Base-by-base conservation (phyloP, 1,140 invertebrate species). In the Musca vetustissima region DNA sequence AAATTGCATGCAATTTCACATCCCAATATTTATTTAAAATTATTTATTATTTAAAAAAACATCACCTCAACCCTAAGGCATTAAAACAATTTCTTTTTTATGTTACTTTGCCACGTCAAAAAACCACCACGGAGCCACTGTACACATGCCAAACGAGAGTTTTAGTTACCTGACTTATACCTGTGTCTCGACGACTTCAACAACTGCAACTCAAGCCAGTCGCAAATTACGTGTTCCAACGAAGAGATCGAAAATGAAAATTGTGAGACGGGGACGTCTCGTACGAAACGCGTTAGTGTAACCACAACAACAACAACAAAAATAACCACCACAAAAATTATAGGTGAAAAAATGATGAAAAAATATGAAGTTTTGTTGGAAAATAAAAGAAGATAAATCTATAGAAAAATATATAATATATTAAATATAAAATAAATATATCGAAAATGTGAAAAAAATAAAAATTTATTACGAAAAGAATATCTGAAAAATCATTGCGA, bases 141-240 rank as follows among this genome's bases (percentile, higher is more conserved):
- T 43, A 1, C 36, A 13, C 11, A 13, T 43, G 11, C 36, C 6
- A 43, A 11, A 61, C 57, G 57, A 61, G 28, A 61, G 28, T 17
- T 43, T n/a, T 43, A 11, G 36, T 43, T 43, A 43, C 36, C 36
- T 43, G 19, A 55, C 22, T 24, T 55, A 25, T 55, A 8, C 24
- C 19, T 25, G 8, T 25, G 17, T 55, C 14, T 24, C 14, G 9
- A 36, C 4, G 57, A 19, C 36, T 61, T 32, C 19, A 52, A 36
- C n/a, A 43, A 28, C 36, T 17, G 49, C n/a, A 28, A 61, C 4
- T 28, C 15, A n/a, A 61, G 57, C 48, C 64, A 65, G 64, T 65
- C 64, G 64, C 64, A 65, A 65, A 65, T 49, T 65, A 65, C 64
- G 64, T 65, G 64, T 65, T 65, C 48, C 43, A 65, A 65, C 48